Base-by-base conservation (phyloP, 1,140 invertebrate species). In the Diplogasteroides magnus region DNA sequence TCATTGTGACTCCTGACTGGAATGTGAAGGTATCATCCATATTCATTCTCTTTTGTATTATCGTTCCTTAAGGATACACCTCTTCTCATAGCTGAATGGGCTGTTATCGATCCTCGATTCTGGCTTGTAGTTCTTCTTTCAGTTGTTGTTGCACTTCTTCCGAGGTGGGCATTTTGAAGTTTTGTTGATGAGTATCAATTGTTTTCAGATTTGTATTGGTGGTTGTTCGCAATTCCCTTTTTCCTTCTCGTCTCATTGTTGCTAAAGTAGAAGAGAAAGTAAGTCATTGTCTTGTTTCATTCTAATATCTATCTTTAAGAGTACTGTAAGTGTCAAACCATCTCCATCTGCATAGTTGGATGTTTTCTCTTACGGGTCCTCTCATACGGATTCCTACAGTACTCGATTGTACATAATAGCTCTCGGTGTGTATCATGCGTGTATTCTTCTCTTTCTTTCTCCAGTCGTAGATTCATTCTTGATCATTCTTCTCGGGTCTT, bases 1-100 rank as follows among this genome's bases (percentile, higher is more conserved):
- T 37, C 25, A 62, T 76, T 48, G 68, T 70, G 15, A 68, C 31
- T 1, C 56, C 74, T 1, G 56, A 68, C n/a, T 76, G 70, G 70
- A 67, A 64, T 11, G 37, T 48, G 19, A 48, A 48, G 37, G 37
- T 48, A 48, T 19, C 6, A 19, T 48, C 6, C 6, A 11, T 19
- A 48, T 11, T 48, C 6, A 19, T 48, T 48, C 6, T 19, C 6
- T 6, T 48, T 11, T 48, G 19, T 48, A 48, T 48, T 11, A 6
- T 48, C 6, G 19, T 48, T 48, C 37, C 64, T 68, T n/a, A 72
- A 72, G 48, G 70, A 72, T 67, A 64, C 70, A 14, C 70, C 70
- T 32, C 48, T 60, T 3, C 66, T 72, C 64, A 68, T 72, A 2
- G 68, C 70, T 2, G 26, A 71, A 31, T 31, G 58, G 37, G 37